Evolutionary conservation across 1,140 invertebrate species (phyloP).

Genomic region (Oscheius sp.): DNA sequence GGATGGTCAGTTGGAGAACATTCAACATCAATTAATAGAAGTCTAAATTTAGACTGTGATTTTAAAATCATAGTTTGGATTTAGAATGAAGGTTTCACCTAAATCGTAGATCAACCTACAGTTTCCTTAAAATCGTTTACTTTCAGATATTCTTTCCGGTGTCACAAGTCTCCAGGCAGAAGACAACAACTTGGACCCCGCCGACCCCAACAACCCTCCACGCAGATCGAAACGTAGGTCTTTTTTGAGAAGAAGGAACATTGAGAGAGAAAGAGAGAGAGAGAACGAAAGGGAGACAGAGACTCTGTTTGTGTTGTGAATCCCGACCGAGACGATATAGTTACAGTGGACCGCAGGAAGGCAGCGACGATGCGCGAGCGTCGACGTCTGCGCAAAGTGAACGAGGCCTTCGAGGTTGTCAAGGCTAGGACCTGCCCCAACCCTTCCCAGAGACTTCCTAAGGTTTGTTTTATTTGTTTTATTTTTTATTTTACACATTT

Average conservation of each 20-base stretch:
- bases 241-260: slow-evolving; percentile 8
- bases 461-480: slow-evolving; percentile 65
- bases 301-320: not conserved
- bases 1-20: slow-evolving; percentile 31
- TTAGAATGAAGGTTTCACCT: slow-evolving; percentile 4
- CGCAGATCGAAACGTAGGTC: slow-evolving; percentile 3
- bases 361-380: slow-evolving; percentile 91
- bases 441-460: slow-evolving; percentile 88
- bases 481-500: not conserved
- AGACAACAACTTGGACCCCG: slow-evolving; percentile 20
- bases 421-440: slow-evolving; percentile 87
- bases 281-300: no score
- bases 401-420: slow-evolving; percentile 93
- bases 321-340: not conserved
- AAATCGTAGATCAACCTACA: slow-evolving; percentile 10
- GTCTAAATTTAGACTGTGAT: no score
- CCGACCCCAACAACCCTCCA: slow-evolving; percentile 10
- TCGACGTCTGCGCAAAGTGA: slow-evolving; percentile 86
- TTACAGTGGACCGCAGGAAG: slow-evolving; percentile 88
- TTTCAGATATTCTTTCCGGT: not conserved
- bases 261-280: no score
- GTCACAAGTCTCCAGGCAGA: not conserved
- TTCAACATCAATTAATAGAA: no score
- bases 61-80: not conserved
- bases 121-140: slow-evolving; percentile 8